Conservation (phyloP, 2,888 invertebrate genomes). For the Rhogogaster chlorosoma region DNA sequence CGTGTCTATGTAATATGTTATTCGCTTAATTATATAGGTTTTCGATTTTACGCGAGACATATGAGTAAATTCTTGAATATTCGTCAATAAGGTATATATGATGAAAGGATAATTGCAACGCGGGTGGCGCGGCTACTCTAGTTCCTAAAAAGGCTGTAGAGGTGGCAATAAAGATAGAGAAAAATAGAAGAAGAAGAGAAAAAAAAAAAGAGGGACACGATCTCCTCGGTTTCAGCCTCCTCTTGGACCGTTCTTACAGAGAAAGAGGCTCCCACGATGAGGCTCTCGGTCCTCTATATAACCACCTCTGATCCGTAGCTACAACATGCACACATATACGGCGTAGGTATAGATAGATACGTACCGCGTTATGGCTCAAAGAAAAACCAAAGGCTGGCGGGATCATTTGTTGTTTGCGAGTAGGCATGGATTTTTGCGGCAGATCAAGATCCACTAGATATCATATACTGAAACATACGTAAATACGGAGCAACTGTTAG, state of each 20-base stretch:
- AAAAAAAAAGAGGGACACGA: background rate
- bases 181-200: background rate
- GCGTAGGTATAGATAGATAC: constrained; percentile 46
- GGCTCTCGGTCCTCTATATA: constrained; percentile 62
- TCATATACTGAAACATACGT: too few relatives aligned
- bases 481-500: too few relatives aligned
- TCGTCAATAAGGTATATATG: background rate
- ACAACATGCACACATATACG: background rate
- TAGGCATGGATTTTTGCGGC: too few relatives aligned
- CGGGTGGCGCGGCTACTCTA: background rate
- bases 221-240: background rate
- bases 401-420: constrained; percentile 61
- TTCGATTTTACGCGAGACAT: background rate
- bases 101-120: background rate
- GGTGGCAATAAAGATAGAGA: background rate
- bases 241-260: constrained; percentile 49
- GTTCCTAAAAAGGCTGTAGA: background rate
- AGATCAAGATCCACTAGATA: too few relatives aligned
- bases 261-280: constrained; percentile 70
- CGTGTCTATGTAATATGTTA: background rate
- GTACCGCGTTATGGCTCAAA: background rate
- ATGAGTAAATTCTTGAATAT: background rate
- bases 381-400: constrained; percentile 60
- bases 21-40: background rate
- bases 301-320: constrained; percentile 14